These are phyloP conservation scores for Babyrousa celebensis DNA, from an alignment of 2,797 vertebrate genomes.

Conservation along the genomic window DNA sequence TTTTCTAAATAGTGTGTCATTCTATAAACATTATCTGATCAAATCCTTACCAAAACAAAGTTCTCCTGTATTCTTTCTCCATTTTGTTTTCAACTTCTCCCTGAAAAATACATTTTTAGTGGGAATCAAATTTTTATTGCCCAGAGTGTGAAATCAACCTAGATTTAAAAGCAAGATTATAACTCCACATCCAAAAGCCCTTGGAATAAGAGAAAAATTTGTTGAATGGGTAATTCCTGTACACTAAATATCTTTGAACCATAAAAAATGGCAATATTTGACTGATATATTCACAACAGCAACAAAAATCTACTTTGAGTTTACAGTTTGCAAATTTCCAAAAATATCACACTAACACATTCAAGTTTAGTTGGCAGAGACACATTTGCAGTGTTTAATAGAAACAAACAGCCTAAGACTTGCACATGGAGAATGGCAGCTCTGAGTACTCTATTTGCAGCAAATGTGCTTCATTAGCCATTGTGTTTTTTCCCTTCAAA, in stretches of 20 bases:
- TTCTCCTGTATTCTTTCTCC: neutral
- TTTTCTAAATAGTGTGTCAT: slow-evolving; percentile 41
- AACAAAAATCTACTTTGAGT: slow-evolving; percentile 55
- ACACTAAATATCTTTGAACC: neutral
- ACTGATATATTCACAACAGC: slow-evolving; percentile 27
- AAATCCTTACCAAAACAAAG: slow-evolving; percentile 62
- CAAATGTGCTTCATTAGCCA: slow-evolving; percentile 4
- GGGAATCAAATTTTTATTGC: slow-evolving; percentile 47
- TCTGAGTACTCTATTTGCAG: slow-evolving; percentile 23
- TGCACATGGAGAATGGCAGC: neutral
- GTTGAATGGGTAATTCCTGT: neutral
- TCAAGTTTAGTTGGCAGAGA: slow-evolving; percentile 56
- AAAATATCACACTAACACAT: slow-evolving; percentile 61
- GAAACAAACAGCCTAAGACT: slow-evolving; percentile 47
- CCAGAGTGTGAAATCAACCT: slow-evolving; percentile 16
- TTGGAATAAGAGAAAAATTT: neutral
- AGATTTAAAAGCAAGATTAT: slow-evolving; percentile 56
- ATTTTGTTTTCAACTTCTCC: slow-evolving; percentile 47
- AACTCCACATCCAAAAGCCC: slow-evolving; percentile 9
- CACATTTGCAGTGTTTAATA: slow-evolving; percentile 43
- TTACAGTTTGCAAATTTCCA: slow-evolving; percentile 69
- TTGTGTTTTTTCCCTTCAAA: neutral
- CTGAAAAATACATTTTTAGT: slow-evolving; percentile 18
- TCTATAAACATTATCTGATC: slow-evolving; percentile 15
- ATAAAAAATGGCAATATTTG: slow-evolving; percentile 43